Evolutionary conservation across 2,888 invertebrate genomes (phyloP).

Genomic region (Chloroclystis v-ata): DNA sequence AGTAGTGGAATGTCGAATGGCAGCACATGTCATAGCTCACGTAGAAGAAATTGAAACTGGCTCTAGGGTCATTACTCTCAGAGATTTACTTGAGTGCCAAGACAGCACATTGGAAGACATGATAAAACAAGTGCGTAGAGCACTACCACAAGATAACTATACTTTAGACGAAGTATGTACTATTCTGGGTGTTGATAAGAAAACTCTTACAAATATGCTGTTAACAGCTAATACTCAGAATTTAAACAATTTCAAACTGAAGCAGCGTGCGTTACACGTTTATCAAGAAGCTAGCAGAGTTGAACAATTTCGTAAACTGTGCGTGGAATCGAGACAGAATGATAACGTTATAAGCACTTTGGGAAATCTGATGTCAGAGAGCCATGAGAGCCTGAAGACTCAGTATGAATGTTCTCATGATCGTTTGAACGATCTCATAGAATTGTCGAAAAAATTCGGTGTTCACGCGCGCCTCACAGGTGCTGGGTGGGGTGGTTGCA

Average conservation of each 20-base stretch:
- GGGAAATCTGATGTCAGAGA: constrained; percentile 91
- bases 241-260: constrained; percentile 86
- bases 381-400: constrained; percentile 90
- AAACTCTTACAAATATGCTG: constrained; percentile 76
- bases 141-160: constrained; percentile 82
- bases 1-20: constrained; percentile 95
- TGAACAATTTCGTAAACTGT: constrained; percentile 83
- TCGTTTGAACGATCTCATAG: constrained; percentile 89
- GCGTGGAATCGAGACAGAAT: constrained; percentile 54
- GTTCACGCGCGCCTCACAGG: constrained; percentile 96
- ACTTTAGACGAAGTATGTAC: constrained; percentile 82
- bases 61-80: constrained; percentile 83
- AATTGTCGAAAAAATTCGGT: constrained; percentile 81
- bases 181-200: constrained; percentile 77
- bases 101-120: constrained; percentile 82
- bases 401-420: constrained; percentile 96
- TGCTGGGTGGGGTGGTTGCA: constrained; percentile 99
- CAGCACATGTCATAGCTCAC: constrained; percentile 84
- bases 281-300: constrained; percentile 94
- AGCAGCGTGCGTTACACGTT: constrained; percentile 93
- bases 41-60: constrained; percentile 60
- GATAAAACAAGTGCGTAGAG: constrained; percentile 80
- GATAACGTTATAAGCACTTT: constrained; percentile 74
- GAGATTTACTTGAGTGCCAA: constrained; percentile 84
- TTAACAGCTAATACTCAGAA: constrained; percentile 78